These are phyloP conservation scores for Theonella swinhoei DNA, from an alignment of 37 sponge, comb jelly and placozoan genomes.

Conservation along the genomic window DNA sequence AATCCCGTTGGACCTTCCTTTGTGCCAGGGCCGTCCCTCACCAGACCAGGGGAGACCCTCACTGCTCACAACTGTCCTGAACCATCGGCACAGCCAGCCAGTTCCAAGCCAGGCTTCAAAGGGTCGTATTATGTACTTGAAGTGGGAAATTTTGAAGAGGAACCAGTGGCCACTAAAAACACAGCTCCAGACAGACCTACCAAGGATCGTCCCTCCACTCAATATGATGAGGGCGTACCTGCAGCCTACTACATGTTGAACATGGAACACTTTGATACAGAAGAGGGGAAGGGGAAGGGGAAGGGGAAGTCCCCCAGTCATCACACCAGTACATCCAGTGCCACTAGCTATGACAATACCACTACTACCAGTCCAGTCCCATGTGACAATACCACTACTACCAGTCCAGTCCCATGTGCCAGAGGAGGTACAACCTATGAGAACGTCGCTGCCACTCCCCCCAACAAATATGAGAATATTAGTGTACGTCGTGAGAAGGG, in stretches of 20 bases:
- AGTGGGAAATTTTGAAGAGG: constrained; percentile 46
- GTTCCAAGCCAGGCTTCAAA: background rate
- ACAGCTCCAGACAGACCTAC: background rate
- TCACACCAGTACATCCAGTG: background rate
- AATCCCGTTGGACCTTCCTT: constrained; percentile 22
- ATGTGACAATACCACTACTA: constrained; percentile 1
- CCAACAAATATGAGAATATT: background rate
- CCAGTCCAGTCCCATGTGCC: background rate
- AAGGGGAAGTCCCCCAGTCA: background rate
- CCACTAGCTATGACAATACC: background rate
- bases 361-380: background rate
- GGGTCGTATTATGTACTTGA: constrained; percentile 60
- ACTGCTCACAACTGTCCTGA: background rate
- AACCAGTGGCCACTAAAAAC: background rate
- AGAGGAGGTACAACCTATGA: background rate
- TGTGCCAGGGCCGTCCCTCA: background rate
- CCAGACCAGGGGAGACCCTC: background rate
- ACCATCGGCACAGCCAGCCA: background rate
- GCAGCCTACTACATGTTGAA: constrained; percentile 43
- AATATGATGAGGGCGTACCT: background rate
- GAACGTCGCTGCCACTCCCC: background rate
- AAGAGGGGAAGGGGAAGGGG: background rate
- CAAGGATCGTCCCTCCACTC: background rate
- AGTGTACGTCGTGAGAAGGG: background rate
- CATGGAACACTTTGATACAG: background rate